These are phyloP conservation scores for Poicephalus meyeri DNA, from an alignment of 2,113 vertebrate genomes.

Conservation along the genomic window DNA sequence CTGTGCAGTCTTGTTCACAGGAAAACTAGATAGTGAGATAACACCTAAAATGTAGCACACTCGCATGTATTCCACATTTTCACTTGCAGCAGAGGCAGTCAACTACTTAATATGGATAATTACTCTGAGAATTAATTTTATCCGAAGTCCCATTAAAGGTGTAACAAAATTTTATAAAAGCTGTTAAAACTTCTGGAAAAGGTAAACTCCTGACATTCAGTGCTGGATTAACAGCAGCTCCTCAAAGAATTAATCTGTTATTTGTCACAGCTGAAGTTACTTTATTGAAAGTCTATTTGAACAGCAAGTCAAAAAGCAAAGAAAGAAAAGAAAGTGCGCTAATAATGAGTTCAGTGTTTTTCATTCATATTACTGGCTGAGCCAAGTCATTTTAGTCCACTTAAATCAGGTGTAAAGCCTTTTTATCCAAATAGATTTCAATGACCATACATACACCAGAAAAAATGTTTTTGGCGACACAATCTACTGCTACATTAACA, in stretches of 20 bases:
- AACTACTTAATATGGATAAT: background rate
- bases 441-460: background rate
- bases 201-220: slow-evolving; percentile 2
- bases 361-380: background rate
- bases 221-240: slow-evolving; percentile 9
- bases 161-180: slow-evolving; percentile 19
- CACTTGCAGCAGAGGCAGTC: background rate
- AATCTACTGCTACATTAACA: background rate
- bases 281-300: background rate
- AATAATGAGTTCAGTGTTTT: background rate
- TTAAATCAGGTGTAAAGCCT: background rate
- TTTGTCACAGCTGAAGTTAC: slow-evolving; percentile 21
- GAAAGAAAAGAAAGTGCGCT: background rate
- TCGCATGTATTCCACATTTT: background rate
- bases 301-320: background rate
- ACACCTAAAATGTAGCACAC: background rate
- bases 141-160: background rate
- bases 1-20: background rate
- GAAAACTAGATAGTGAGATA: background rate
- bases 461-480: background rate
- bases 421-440: background rate
- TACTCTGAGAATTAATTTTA: background rate
- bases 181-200: slow-evolving; percentile 35
- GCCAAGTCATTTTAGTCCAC: background rate
- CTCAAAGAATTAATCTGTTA: slow-evolving; percentile 37